These are phyloP conservation scores for Microcebus lehilahytsara DNA, from an alignment of 2,113 vertebrate genomes.

Conservation along the genomic window DNA sequence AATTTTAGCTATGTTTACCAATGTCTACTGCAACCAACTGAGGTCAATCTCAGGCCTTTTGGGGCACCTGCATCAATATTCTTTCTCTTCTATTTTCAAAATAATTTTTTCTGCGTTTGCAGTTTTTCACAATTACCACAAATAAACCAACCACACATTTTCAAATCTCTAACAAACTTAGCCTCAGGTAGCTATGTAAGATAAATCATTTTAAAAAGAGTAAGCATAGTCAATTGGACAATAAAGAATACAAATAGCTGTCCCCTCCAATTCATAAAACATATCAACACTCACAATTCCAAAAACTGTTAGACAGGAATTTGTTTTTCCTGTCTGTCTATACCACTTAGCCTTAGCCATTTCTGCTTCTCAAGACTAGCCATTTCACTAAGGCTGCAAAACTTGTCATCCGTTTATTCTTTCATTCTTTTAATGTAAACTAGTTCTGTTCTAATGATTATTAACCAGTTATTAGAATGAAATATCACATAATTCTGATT, in stretches of 20 bases:
- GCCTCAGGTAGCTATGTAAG: background rate
- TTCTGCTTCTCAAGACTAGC: background rate
- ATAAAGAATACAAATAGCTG: background rate
- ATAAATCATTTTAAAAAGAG: slow-evolving; percentile 5
- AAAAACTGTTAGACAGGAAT: background rate
- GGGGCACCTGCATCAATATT: background rate
- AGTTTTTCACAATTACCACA: slow-evolving; percentile 4
- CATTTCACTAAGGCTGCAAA: background rate
- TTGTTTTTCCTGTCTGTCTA: background rate
- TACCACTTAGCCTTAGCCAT: background rate
- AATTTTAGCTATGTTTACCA: background rate
- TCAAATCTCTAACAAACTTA: slow-evolving; percentile 25
- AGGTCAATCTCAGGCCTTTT: background rate
- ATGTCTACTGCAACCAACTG: background rate
- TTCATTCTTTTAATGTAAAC: background rate
- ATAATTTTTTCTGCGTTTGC: background rate
- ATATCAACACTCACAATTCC: background rate
- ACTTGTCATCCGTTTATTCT: background rate
- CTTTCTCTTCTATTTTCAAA: background rate
- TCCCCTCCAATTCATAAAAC: background rate
- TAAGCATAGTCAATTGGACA: background rate
- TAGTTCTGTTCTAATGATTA: background rate
- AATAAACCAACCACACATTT: background rate
- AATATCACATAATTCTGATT: background rate
- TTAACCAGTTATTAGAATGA: background rate